Conservation (phyloP, 2,888 invertebrate species). For the Colostygia pectinataria region DNA sequence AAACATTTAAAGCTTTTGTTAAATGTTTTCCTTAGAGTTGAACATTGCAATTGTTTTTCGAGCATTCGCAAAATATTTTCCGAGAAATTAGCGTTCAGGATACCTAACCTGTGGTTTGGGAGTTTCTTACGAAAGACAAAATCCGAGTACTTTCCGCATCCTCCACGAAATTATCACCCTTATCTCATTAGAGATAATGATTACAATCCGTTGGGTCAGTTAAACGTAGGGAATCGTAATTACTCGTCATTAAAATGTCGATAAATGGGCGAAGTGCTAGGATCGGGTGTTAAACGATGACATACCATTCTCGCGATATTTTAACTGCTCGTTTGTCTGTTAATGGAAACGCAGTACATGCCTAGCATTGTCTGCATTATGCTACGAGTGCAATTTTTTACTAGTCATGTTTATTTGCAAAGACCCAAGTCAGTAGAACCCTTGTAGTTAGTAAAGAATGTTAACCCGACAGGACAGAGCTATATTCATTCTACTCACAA, state of each 20-base stretch:
- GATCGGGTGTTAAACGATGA: slow-evolving; percentile 28
- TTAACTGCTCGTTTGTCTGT: slow-evolving; percentile 19
- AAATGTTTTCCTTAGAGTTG: too few species aligned
- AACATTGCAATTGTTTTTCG: not conserved
- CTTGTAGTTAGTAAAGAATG: too few species aligned
- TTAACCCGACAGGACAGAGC: too few species aligned
- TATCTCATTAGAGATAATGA: slow-evolving; percentile 21
- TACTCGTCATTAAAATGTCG: slow-evolving; percentile 10
- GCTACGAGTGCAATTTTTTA: not conserved
- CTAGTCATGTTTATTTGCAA: not conserved
- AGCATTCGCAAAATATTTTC: not conserved
- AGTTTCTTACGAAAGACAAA: slow-evolving; percentile 37
- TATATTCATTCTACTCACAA: too few species aligned
- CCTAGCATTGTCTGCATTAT: not conserved
- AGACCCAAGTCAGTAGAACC: too few species aligned
- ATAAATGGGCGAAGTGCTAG: slow-evolving; percentile 8
- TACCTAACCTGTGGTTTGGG: slow-evolving; percentile 3
- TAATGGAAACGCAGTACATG: slow-evolving; percentile 8
- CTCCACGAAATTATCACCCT: slow-evolving; percentile 19
- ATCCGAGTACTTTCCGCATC: slow-evolving; percentile 2
- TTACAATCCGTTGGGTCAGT: slow-evolving; percentile 18
- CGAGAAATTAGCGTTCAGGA: not conserved
- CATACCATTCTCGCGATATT: slow-evolving; percentile 20
- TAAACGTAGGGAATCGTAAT: slow-evolving; percentile 15
- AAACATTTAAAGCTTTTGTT: too few species aligned